Evolutionary conservation across 2,113 vertebrate genomes (phyloP).

Genomic region (Brachyistius frenatus): DNA sequence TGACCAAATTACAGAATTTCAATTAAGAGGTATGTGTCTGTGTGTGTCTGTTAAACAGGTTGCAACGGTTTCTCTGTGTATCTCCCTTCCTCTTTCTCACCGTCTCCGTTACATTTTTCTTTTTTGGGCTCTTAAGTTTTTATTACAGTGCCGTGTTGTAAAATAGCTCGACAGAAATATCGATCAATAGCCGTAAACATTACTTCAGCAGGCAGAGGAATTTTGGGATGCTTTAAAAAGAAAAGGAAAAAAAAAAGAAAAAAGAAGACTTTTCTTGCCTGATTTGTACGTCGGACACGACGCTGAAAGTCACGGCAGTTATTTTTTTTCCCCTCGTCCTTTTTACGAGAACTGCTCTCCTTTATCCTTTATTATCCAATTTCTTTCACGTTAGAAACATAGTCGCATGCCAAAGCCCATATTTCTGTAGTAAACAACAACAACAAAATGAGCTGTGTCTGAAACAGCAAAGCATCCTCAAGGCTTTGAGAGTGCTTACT

Average conservation of each 20-base stretch:
- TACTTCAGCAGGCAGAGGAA: background rate
- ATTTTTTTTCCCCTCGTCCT: too few relatives aligned
- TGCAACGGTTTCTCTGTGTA: background rate
- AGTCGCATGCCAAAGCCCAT: background rate
- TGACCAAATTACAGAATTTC: conserved; percentile 46
- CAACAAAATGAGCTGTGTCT: background rate
- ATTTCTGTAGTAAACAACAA: too few relatives aligned
- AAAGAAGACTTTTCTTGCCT: too few relatives aligned
- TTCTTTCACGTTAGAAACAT: too few relatives aligned
- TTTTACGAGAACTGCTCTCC: too few relatives aligned
- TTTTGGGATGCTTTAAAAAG: too few relatives aligned
- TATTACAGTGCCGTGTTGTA: background rate
- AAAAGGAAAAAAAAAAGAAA: too few relatives aligned
- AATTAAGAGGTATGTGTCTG: conserved; percentile 34
- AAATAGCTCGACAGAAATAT: background rate
- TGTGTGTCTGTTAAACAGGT: background rate
- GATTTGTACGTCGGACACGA: too few relatives aligned
- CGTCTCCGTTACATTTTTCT: background rate
- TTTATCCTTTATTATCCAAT: too few relatives aligned
- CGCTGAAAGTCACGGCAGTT: too few relatives aligned
- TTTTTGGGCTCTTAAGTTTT: background rate
- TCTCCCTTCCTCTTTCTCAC: background rate
- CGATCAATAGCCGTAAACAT: conserved; percentile 13
- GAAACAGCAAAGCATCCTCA: conserved; percentile 6
- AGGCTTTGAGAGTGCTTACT: background rate